Conservation (phyloP, 2,113 vertebrate species). For the Pluvianellus socialis region DNA sequence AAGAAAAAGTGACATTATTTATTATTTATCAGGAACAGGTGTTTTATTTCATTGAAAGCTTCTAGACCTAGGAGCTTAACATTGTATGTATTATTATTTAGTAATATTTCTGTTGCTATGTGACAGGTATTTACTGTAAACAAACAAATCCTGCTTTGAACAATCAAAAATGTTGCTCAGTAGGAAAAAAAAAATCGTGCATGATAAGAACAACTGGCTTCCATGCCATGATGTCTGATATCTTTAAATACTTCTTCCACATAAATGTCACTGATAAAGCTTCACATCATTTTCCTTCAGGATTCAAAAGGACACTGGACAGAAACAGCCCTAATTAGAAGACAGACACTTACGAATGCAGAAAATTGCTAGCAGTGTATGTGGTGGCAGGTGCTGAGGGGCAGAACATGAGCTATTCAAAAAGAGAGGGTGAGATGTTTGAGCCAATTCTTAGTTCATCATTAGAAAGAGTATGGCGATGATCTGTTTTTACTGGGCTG, state of each 20-base stretch:
- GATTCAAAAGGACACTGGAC: neutral
- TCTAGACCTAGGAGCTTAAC: constrained; percentile 27
- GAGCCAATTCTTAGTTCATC: neutral
- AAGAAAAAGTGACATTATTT: constrained; percentile 58
- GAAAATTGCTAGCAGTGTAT: neutral
- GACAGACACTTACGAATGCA: neutral
- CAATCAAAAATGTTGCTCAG: neutral
- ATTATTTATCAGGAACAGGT: constrained; percentile 51
- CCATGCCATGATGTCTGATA: neutral
- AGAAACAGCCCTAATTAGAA: neutral
- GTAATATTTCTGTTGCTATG: constrained; percentile 64
- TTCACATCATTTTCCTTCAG: neutral
- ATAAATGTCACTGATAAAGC: neutral
- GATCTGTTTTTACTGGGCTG: neutral
- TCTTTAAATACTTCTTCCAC: neutral
- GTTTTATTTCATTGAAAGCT: constrained; percentile 30
- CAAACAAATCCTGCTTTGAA: constrained; percentile 8
- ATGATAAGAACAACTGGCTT: neutral
- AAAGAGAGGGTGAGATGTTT: neutral
- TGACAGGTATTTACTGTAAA: constrained; percentile 52
- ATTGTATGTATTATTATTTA: constrained; percentile 42
- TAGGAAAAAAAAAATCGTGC: neutral
- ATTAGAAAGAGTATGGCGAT: neutral
- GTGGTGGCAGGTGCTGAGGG: neutral
- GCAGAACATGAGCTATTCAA: neutral